Conservation (phyloP, 2,797 vertebrate species). For the Sebastes hubbsi region DNA sequence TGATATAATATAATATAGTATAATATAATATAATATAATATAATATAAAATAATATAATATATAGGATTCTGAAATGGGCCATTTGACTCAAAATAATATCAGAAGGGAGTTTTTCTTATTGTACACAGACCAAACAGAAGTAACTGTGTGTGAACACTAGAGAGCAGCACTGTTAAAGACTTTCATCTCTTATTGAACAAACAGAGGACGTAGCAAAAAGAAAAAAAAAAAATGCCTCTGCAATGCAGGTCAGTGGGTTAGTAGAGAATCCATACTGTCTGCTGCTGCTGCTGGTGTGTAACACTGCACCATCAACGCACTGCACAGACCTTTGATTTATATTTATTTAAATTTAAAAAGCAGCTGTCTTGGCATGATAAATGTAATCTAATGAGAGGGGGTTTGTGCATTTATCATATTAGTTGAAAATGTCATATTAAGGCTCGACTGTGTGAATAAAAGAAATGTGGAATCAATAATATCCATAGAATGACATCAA, state of each 20-base stretch:
- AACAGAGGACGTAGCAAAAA: constrained; percentile 9
- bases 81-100: background rate
- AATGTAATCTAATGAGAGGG: background rate
- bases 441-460: background rate
- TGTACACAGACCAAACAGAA: background rate
- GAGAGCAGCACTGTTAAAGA: constrained; percentile 41
- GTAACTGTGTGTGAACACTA: constrained; percentile 10
- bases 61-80: background rate
- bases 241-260: constrained; percentile 78
- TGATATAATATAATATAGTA: no score
- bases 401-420: background rate
- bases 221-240: constrained; percentile 23
- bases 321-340: background rate
- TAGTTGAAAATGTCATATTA: background rate
- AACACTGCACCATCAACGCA: background rate
- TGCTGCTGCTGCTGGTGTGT: constrained; percentile 18
- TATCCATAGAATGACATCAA: background rate
- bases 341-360: background rate
- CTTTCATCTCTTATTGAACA: background rate
- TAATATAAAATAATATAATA: no score
- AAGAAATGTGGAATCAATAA: constrained; percentile 36
- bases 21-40: no score
- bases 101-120: background rate
- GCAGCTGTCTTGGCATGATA: background rate
- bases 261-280: constrained; percentile 46